These are phyloP conservation scores for Phengaris arion DNA, from an alignment of 2,888 invertebrate genomes.

Conservation along the genomic window DNA sequence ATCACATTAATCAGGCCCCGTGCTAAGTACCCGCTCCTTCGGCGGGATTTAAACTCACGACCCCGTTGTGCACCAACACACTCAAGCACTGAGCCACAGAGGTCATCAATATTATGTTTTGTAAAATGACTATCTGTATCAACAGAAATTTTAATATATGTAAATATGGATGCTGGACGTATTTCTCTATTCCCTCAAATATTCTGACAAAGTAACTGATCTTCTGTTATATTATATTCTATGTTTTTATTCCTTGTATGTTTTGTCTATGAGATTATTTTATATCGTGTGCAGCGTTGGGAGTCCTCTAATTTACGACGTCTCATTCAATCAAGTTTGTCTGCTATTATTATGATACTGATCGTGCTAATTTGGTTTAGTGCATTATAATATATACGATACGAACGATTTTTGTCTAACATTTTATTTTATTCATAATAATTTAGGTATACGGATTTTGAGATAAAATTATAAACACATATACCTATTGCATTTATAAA, in stretches of 20 bases:
- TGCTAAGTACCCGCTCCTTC: too few relatives aligned
- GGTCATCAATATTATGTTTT: too few relatives aligned
- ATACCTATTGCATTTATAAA: background rate
- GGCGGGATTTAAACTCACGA: too few relatives aligned
- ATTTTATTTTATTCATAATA: slow-evolving; percentile 18
- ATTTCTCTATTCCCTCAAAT: too few relatives aligned
- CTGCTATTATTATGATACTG: slow-evolving; percentile 24
- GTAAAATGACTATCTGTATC: too few relatives aligned
- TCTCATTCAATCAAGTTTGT: slow-evolving; percentile 27
- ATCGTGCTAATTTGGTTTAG: slow-evolving; percentile 15
- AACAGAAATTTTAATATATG: too few relatives aligned
- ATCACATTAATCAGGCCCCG: too few relatives aligned
- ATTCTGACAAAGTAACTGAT: slow-evolving; percentile 18
- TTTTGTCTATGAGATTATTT: background rate
- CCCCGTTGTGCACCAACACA: too few relatives aligned
- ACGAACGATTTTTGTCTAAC: slow-evolving; percentile 7
- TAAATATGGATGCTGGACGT: too few relatives aligned
- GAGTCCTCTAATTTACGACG: slow-evolving; percentile 28
- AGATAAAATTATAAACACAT: background rate
- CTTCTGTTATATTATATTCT: background rate
- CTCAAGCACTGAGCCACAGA: too few relatives aligned
- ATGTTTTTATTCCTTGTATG: background rate
- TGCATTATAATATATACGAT: background rate
- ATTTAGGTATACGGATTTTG: background rate
- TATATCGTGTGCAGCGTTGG: slow-evolving; percentile 11